A percentile compares a stretch with the other conserved stretches of the same genome.
These are phyloP conservation scores for Cydia amplana DNA, from an alignment of 1,140 invertebrate genomes.

Conservation along the genomic window DNA sequence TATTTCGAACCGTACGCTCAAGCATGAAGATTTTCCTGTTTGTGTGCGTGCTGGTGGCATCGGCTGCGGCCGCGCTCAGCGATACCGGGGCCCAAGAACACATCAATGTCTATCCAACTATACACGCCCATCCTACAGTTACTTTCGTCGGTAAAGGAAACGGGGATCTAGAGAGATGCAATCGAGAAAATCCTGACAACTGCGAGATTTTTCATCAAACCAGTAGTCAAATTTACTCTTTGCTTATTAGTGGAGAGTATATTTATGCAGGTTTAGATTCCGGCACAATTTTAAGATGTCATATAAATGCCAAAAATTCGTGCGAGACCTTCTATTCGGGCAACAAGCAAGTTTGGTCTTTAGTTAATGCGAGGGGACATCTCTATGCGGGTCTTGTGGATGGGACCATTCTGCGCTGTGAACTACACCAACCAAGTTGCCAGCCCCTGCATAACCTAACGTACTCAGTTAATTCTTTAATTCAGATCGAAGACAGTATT, in stretches of 20 bases:
- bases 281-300: background rate
- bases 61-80: too few relatives aligned
- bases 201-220: background rate
- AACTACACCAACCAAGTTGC: slow-evolving; percentile 4
- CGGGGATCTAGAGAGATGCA: background rate
- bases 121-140: too few relatives aligned
- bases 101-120: too few relatives aligned
- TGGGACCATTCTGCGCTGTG: background rate
- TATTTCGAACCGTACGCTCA: too few relatives aligned
- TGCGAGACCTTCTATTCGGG: background rate
- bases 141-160: too few relatives aligned
- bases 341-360: background rate
- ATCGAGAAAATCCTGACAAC: background rate
- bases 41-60: too few relatives aligned
- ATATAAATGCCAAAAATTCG: background rate
- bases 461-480: background rate
- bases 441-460: background rate
- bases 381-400: background rate
- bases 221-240: background rate
- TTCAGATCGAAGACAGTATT: background rate
- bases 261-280: background rate
- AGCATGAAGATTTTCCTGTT: too few relatives aligned
- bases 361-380: background rate
- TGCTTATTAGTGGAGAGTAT: background rate
- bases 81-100: too few relatives aligned